Conservation (phyloP, 2,113 vertebrate species). For the Girardinichthys multiradiatus region DNA sequence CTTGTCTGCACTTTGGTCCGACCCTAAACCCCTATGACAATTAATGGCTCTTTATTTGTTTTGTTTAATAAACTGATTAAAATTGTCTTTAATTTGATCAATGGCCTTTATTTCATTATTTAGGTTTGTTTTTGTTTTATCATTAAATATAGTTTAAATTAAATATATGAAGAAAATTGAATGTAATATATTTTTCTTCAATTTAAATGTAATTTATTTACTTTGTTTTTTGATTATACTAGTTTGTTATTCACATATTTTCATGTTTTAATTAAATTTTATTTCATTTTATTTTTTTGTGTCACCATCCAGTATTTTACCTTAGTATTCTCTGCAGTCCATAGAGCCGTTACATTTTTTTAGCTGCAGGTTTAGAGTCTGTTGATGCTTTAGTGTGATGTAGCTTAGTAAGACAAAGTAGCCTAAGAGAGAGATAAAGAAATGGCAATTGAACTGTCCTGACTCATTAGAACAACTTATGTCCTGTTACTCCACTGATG, state of each 20-base stretch:
- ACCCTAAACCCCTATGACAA: too few relatives aligned
- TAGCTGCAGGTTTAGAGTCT: constrained; percentile 9
- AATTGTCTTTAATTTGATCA: too few relatives aligned
- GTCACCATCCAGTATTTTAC: constrained; percentile 11
- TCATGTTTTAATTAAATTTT: not conserved
- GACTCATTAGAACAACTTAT: constrained; percentile 53
- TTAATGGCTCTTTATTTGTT: too few relatives aligned
- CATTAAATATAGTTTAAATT: too few relatives aligned
- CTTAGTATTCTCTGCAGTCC: not conserved
- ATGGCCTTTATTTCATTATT: too few relatives aligned
- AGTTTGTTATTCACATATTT: not conserved
- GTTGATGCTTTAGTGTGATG: constrained; percentile 27
- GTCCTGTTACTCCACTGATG: constrained; percentile 30
- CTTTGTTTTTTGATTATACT: too few relatives aligned
- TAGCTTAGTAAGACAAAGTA: constrained; percentile 10
- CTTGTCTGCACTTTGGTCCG: too few relatives aligned
- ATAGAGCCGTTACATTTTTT: constrained; percentile 15
- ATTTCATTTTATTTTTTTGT: not conserved
- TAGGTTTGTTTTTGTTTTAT: too few relatives aligned
- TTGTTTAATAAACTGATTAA: too few relatives aligned
- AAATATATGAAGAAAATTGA: too few relatives aligned
- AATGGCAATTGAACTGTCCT: constrained; percentile 56
- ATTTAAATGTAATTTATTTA: too few relatives aligned
- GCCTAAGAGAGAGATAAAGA: constrained; percentile 13
- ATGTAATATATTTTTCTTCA: too few relatives aligned